Conservation (phyloP, 2,888 invertebrate species). For the Gymnocheta viridis region DNA sequence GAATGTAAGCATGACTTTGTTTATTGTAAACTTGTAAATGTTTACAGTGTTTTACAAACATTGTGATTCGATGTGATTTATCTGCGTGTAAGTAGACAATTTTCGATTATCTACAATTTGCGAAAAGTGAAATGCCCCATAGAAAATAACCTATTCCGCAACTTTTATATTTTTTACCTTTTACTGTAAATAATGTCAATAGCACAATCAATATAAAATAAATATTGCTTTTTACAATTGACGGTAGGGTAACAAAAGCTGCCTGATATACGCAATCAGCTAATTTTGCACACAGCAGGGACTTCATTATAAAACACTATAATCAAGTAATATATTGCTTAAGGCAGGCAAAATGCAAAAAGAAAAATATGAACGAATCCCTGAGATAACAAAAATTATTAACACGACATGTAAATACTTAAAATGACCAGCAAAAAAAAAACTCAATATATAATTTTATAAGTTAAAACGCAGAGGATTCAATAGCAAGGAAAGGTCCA, state of each 20-base stretch:
- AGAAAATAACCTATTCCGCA: no score
- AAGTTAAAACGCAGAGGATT: background rate
- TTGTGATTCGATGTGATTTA: no score
- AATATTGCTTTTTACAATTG: background rate
- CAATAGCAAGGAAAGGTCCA: slow-evolving; percentile 25
- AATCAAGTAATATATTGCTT: slow-evolving; percentile 6
- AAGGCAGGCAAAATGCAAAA: background rate
- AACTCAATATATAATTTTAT: background rate
- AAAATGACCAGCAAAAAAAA: background rate
- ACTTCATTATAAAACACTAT: slow-evolving; percentile 9
- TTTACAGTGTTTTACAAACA: no score
- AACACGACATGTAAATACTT: slow-evolving; percentile 1
- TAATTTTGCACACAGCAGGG: background rate
- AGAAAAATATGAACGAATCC: slow-evolving; percentile 4
- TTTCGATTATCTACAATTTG: no score
- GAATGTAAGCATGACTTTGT: no score
- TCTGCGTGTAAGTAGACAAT: no score
- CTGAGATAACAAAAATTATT: slow-evolving; percentile 14
- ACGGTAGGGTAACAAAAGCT: background rate
- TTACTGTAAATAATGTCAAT: no score
- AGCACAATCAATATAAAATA: background rate
- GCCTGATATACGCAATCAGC: background rate
- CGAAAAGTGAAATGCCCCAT: no score
- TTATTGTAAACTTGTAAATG: no score
- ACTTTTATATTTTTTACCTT: no score